Percentiles rank a stretch among this genome's conserved stretches.
Evolutionary conservation across 2,113 vertebrate genomes (phyloP).

Genomic region (Patagioenas fasciata): DNA sequence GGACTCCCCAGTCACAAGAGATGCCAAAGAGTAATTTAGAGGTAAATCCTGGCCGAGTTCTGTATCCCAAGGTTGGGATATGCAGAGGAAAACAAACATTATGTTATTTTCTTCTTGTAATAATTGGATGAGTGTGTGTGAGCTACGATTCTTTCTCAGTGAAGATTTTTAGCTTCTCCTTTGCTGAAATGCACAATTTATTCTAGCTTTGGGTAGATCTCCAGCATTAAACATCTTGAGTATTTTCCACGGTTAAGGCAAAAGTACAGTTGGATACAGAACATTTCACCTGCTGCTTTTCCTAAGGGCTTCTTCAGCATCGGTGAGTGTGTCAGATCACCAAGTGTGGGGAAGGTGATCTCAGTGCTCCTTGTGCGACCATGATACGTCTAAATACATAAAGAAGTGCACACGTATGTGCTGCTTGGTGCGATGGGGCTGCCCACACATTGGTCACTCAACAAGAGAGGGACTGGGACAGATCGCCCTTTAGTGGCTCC

Average conservation of each 20-base stretch:
- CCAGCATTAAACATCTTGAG: not conserved
- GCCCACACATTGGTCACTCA: not conserved
- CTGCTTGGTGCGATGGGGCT: not conserved
- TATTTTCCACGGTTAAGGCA: not conserved
- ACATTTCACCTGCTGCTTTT: not conserved
- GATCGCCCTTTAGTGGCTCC: not conserved
- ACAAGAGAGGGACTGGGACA: not conserved
- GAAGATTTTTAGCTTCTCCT: not conserved
- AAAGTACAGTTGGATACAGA: not conserved
- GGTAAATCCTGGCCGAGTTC: not conserved
- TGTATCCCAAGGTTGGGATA: not conserved
- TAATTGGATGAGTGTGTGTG: not conserved
- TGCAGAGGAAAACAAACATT: not conserved
- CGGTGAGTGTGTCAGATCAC: not conserved
- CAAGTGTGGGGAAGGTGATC: not conserved
- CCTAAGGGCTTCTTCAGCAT: not conserved
- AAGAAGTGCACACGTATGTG: rapidly evolving
- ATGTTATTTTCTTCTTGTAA: not conserved
- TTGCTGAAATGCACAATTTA: not conserved
- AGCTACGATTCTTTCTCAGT: not conserved
- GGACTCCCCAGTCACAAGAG: not conserved
- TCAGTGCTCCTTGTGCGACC: not conserved
- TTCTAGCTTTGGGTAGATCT: not conserved
- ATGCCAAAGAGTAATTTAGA: not conserved
- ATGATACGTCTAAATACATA: not conserved